These are phyloP conservation scores for Syngnathus floridae DNA, from an alignment of 2,113 vertebrate genomes.

Conservation along the genomic window DNA sequence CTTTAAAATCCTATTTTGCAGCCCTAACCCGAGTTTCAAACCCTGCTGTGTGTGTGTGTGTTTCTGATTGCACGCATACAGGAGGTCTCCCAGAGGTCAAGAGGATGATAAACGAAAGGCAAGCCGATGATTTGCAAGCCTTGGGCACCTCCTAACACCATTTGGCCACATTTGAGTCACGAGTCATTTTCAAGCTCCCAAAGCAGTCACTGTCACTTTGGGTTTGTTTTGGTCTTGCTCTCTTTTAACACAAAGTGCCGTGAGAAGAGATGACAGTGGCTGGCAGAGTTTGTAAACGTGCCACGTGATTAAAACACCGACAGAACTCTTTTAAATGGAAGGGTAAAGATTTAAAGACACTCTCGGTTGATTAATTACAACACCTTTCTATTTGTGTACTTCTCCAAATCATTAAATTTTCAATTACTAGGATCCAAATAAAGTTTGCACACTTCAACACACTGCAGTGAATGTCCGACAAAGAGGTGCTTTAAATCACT, in stretches of 20 bases:
- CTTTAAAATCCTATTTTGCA: too few species aligned
- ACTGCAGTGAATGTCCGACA: not conserved
- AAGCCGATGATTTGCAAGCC: conserved; percentile 13
- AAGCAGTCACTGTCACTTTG: conserved; percentile 35
- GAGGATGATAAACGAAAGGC: conserved; percentile 6
- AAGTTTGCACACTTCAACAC: not conserved
- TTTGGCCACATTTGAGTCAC: conserved; percentile 7
- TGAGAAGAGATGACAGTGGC: conserved; percentile 24
- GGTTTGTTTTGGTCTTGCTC: conserved; percentile 30
- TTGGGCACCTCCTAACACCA: not conserved
- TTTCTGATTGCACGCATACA: conserved; percentile 15
- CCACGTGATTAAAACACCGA: conserved; percentile 5
- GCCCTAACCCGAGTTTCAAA: not conserved
- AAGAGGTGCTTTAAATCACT: not conserved
- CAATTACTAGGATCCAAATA: not conserved
- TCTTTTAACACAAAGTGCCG: conserved; percentile 19
- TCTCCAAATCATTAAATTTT: not conserved
- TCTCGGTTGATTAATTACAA: too few species aligned
- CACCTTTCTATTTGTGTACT: too few species aligned
- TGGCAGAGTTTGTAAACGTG: conserved; percentile 28
- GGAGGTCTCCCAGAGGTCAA: conserved; percentile 37
- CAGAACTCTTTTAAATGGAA: too few species aligned
- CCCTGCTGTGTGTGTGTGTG: not conserved
- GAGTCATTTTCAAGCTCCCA: conserved; percentile 19
- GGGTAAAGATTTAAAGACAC: too few species aligned